These are phyloP conservation scores for Acrossocheilus fasciatus DNA, from an alignment of 2,797 vertebrate species.

Conservation along the genomic window DNA sequence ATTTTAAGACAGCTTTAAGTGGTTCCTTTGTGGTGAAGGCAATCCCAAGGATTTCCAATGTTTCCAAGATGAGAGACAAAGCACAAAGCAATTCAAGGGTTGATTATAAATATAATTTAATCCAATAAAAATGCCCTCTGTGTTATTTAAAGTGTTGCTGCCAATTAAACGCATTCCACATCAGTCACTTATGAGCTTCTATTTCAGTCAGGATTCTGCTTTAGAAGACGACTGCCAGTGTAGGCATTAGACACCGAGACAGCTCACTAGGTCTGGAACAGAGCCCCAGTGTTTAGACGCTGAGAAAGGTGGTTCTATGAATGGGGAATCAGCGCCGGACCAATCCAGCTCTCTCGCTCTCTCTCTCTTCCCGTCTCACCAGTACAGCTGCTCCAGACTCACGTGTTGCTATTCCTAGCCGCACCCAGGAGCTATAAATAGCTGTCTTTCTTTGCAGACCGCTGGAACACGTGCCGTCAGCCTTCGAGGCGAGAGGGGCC, in stretches of 20 bases:
- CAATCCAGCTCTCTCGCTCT: slow-evolving; percentile 20
- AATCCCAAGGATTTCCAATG: too few relatives aligned
- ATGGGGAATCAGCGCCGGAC: background rate
- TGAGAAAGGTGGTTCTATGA: background rate
- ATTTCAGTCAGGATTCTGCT: too few relatives aligned
- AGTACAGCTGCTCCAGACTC: slow-evolving; percentile 53
- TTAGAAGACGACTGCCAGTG: background rate
- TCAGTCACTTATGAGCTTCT: background rate
- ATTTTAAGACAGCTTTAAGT: background rate
- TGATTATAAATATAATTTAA: background rate
- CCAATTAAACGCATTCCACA: background rate
- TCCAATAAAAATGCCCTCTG: background rate
- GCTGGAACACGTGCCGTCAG: slow-evolving; percentile 55
- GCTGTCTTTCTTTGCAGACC: slow-evolving; percentile 56
- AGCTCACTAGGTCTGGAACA: background rate
- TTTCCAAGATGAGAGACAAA: background rate
- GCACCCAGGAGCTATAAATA: slow-evolving; percentile 62
- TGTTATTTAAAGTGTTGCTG: background rate
- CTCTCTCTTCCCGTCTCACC: slow-evolving; percentile 10
- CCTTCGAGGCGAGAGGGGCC: background rate
- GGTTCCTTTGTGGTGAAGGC: too few relatives aligned
- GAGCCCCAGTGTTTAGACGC: background rate
- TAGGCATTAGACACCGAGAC: slow-evolving; percentile 5
- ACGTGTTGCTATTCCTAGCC: slow-evolving; percentile 64
- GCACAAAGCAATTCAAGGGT: background rate